Evolutionary conservation across 2,888 invertebrate species (phyloP), one percentile per base, ranked within the genome.

Genomic region (Pyrocoelia pectoralis): DNA sequence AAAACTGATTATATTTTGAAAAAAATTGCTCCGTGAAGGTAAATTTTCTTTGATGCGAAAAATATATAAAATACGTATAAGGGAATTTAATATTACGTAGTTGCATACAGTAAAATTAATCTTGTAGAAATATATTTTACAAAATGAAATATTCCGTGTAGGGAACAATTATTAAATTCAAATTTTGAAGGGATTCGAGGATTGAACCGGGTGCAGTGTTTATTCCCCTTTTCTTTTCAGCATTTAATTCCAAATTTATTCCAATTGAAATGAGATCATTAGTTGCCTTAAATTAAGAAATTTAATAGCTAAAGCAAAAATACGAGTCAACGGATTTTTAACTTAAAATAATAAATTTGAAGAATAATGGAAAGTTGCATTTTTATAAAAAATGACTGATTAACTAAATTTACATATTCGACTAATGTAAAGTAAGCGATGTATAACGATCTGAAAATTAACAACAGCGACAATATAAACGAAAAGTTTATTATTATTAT

Each of bases 231-330:
- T 17, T 18, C 49, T 13, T 19, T 18, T 50, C 18, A 56, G 40
- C 38, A 40, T 49, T 56, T 56, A 49, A 56, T 50, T 29, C 19
- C 12, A 19, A 56, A 56, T 50, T 49, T 50, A 56, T 56, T 56
- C 48, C 56, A 48, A 40, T 19, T 49, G 49, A 24, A 56, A 56
- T 56, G 48, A 38, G 46, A 55, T 46, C 28, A 43, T 55, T 46
- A 46, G 18, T 48, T 19, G 33, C 15, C 24, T n/a, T n/a, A n/a
- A n/a, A 48, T 56, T 56, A 56, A 33, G 56, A 55, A 43, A 43
- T 55, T 43, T 55, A 43, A 43, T 56, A 56, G 55, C 29, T 48
- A 24, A 24, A 24, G 24, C 8, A 24, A 24, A 24, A 8, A 8
- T 10, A n/a, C 3, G n/a, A n/a, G n/a, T 33, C 33, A 2, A 33